Conservation (phyloP, 2,113 vertebrate species). For the Leptodactylus fuscus region DNA sequence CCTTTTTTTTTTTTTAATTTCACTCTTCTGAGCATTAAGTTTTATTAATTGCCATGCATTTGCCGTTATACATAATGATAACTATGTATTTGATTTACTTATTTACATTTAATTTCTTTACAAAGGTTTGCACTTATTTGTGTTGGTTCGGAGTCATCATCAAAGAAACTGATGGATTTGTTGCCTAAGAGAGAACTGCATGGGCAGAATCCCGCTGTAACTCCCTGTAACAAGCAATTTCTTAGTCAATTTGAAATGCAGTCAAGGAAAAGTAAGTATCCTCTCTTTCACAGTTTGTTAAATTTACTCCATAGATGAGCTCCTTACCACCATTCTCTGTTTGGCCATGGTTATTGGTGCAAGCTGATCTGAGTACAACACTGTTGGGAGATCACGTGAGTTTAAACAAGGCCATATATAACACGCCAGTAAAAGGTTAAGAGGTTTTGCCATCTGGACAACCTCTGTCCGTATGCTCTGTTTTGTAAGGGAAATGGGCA, state of each 20-base stretch:
- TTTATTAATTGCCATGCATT: too few species aligned
- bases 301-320: neutral
- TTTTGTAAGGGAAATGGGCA: too few species aligned
- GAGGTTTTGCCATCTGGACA: too few species aligned
- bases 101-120: constrained; percentile 40
- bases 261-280: constrained; percentile 95
- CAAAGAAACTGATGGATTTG: constrained; percentile 94
- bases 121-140: constrained; percentile 95
- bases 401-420: too few species aligned
- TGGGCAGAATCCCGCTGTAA: constrained; percentile 96
- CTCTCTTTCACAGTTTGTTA: neutral
- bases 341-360: neutral
- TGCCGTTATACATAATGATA: too few species aligned
- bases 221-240: constrained; percentile 97
- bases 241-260: constrained; percentile 99
- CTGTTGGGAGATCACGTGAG: too few species aligned
- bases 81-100: too few species aligned
- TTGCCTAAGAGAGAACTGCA: constrained; percentile 96
- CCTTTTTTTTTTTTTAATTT: too few species aligned
- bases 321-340: neutral
- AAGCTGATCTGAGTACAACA: too few species aligned
- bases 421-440: too few species aligned
- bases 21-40: too few species aligned
- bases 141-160: constrained; percentile 95
- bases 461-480: too few species aligned